Evolutionary conservation across 2,888 invertebrate species (phyloP), one percentile per base, ranked within the genome.

Genomic region (Diplazon laetatorius): DNA sequence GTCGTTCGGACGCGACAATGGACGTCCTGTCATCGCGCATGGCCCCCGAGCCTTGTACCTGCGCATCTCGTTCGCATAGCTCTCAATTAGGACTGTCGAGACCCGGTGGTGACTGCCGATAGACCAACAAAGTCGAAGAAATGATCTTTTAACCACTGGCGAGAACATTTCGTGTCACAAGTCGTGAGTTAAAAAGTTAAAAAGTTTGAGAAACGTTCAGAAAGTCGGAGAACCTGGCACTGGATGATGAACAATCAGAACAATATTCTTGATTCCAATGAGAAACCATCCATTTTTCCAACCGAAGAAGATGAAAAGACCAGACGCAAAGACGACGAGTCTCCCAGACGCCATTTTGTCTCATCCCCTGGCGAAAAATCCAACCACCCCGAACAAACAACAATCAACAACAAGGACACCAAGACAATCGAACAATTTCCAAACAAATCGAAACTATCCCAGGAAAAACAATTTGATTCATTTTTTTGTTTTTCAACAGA

Each of bases 11-110:
- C 78, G 71, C 82, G 82, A 86, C 86, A 87, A 86, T 84, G 84
- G 85, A 72, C 85, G 83, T 84, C 86, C 85, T 87, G 86, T 87
- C 86, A 85, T 85, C 86, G 84, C 86, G 84, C 73, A 75, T 78
- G 55, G 55, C 62, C 30, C 60, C n/a, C n/a, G n/a, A n/a, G 46
- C 62, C 66, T 75, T 78, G 80, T 80, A 62, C 77, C 77, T 81
- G 83, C 85, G 84, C n/a, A n/a, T n/a, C n/a, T 86, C 82, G 78
- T 85, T 81, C 83, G 82, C 85, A 83, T 84, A 85, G 86, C 87
- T 86, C 86, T 87, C 85, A 87, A 87, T 87, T 86, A 87, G 68
- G 78, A 42, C 55, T 30, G 48, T 55, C n/a, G n/a, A n/a, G n/a
- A n/a, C n/a, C 25, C 30, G 42, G 20, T 46, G 8, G 52, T 44